Conservation (phyloP, 53 echinoderm and acorn worm species). For the Actinopyga echinites region DNA sequence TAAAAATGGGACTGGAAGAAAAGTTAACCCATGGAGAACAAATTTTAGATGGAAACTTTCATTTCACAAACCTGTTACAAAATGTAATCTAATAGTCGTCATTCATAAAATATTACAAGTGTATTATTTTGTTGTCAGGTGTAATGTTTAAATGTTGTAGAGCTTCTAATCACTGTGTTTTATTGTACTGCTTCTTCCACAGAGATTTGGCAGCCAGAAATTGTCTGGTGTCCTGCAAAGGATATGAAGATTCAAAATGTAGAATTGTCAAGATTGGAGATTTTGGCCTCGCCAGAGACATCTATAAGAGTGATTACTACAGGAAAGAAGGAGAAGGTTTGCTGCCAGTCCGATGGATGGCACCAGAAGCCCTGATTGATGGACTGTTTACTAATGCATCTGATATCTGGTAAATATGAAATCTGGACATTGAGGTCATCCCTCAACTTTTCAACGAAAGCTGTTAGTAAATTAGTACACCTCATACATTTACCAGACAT, state of each 20-base stretch:
- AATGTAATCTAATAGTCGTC: too few species aligned
- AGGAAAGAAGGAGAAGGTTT: constrained; percentile 97
- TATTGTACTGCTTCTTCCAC: not conserved
- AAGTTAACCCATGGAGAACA: too few species aligned
- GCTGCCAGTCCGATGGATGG: constrained; percentile 96
- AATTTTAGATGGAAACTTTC: too few species aligned
- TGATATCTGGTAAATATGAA: constrained; percentile 85
- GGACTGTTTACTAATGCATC: constrained; percentile 88
- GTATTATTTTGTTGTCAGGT: not conserved
- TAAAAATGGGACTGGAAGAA: too few species aligned
- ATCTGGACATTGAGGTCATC: too few species aligned
- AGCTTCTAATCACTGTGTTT: too few species aligned
- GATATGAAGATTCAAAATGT: constrained; percentile 58
- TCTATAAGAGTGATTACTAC: constrained; percentile 98
- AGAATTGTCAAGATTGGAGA: constrained; percentile 95
- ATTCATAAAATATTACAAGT: too few species aligned
- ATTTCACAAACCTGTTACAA: too few species aligned
- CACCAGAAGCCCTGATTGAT: constrained; percentile 90
- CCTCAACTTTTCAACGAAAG: too few species aligned
- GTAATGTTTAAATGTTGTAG: not conserved
- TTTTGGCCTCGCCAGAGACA: constrained; percentile 92
- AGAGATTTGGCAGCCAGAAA: constrained; percentile 98
- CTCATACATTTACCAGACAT: too few species aligned
- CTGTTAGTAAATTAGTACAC: too few species aligned
- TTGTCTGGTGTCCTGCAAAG: constrained; percentile 86